Conservation (phyloP, 1,140 invertebrate genomes). For the Trichogramma pretiosum region DNA sequence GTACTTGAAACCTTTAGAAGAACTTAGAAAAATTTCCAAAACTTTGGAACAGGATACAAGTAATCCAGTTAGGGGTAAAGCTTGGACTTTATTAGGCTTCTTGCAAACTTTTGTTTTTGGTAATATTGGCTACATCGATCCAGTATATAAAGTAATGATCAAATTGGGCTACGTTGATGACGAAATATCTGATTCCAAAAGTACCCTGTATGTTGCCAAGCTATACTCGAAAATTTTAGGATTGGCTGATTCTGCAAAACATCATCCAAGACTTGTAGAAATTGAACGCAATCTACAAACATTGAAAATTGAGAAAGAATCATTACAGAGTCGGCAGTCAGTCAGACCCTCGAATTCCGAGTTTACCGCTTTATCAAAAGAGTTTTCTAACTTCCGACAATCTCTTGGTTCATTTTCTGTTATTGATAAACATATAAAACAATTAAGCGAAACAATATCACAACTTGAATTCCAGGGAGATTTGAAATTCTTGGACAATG, state of each 20-base stretch:
- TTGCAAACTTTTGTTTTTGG: conserved; percentile 40
- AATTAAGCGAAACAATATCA: conserved; percentile 3
- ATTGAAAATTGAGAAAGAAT: conserved; percentile 19
- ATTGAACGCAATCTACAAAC: conserved; percentile 22
- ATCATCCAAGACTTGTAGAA: conserved; percentile 22
- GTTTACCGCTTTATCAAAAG: conserved; percentile 45
- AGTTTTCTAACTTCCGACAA: conserved; percentile 25
- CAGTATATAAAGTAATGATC: conserved; percentile 60
- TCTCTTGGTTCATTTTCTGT: conserved; percentile 24
- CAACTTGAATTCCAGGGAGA: conserved; percentile 7
- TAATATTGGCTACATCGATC: conserved; percentile 55
- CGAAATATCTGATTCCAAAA: conserved; percentile 45
- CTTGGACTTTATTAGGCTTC: conserved; percentile 40
- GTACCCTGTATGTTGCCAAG: conserved; percentile 24
- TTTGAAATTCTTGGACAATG: conserved; percentile 15
- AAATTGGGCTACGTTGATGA: conserved; percentile 59
- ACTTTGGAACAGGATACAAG: neutral
- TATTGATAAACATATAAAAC: conserved; percentile 21
- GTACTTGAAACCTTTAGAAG: conserved; percentile 20
- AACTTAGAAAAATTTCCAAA: conserved; percentile 21
- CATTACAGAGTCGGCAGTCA: conserved; percentile 38
- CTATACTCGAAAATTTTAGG: conserved; percentile 28
- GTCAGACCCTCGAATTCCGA: conserved; percentile 47
- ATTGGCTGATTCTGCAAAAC: neutral
- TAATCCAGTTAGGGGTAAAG: conserved; percentile 22